Conservation (phyloP, 2,113 vertebrate genomes). For the Tychaedon coryphoeus region DNA sequence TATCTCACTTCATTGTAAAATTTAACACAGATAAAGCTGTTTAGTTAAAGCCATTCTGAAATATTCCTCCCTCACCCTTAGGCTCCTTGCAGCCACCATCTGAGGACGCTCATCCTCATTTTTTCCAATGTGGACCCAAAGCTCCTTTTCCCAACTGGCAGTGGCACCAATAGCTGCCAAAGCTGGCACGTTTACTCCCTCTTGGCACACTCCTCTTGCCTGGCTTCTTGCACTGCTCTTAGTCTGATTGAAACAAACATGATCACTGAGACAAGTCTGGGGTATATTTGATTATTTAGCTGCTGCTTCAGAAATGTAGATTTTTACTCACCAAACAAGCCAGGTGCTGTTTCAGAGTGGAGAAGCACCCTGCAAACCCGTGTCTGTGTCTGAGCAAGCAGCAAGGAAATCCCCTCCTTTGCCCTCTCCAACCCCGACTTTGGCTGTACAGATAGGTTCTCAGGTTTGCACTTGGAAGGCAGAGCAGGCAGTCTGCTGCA, state of each 20-base stretch:
- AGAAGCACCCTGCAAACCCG: not conserved
- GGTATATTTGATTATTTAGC: constrained; percentile 3
- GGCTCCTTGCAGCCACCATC: not conserved
- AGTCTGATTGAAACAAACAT: not conserved
- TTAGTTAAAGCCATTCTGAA: not conserved
- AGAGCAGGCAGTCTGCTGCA: constrained; percentile 48
- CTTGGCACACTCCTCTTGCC: not conserved
- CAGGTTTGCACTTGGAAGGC: constrained; percentile 16
- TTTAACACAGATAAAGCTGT: not conserved
- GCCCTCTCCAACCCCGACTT: not conserved
- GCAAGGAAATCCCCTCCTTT: not conserved
- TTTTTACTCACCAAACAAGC: not conserved
- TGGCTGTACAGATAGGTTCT: not conserved
- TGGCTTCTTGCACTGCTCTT: not conserved
- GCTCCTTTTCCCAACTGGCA: not conserved
- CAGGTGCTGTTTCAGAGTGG: not conserved
- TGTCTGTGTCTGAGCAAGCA: not conserved
- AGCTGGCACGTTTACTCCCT: not conserved
- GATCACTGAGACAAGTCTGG: not conserved
- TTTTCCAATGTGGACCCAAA: not conserved
- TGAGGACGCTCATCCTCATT: not conserved
- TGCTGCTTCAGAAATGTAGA: not conserved
- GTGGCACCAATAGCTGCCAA: not conserved
- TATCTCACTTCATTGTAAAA: not conserved
- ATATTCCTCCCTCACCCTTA: not conserved